phyloP scores from a whole-genome alignment of 1,140 invertebrate genomes.

The Sitobion miscanthi region DNA sequence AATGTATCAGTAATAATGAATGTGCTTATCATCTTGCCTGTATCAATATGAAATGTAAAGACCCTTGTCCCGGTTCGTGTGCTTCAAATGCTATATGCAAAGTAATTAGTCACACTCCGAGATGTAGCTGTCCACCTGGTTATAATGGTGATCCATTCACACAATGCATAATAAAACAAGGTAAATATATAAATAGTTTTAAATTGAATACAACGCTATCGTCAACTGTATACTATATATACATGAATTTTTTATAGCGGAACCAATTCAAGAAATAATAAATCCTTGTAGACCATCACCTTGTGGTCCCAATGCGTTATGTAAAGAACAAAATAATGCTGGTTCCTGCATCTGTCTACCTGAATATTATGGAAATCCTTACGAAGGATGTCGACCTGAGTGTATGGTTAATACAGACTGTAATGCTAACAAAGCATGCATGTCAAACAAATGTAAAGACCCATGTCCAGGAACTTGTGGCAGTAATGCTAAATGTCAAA shows the following conservation, averaged over 20 bases:
- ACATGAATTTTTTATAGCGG: slow-evolving; percentile 51
- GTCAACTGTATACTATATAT: slow-evolving; percentile 55
- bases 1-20: slow-evolving; percentile 63
- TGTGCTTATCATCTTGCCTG: slow-evolving; percentile 64
- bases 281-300: slow-evolving; percentile 75
- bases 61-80: slow-evolving; percentile 64
- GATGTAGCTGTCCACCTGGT: slow-evolving; percentile 63
- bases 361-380: slow-evolving; percentile 78
- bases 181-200: slow-evolving; percentile 45
- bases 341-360: slow-evolving; percentile 75
- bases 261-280: slow-evolving; percentile 63
- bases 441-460: slow-evolving; percentile 79
- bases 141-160: slow-evolving; percentile 64
- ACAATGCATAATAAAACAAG: slow-evolving; percentile 61
- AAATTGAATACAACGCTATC: slow-evolving; percentile 38
- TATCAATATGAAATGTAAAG: slow-evolving; percentile 63
- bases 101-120: slow-evolving; percentile 64
- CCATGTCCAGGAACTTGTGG: slow-evolving; percentile 83
- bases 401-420: slow-evolving; percentile 80
- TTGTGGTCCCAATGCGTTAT: slow-evolving; percentile 78
- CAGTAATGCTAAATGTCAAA: slow-evolving; percentile 72
- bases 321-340: slow-evolving; percentile 70
- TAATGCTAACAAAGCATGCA: slow-evolving; percentile 72
- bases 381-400: slow-evolving; percentile 76
- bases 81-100: slow-evolving; percentile 64